Base-by-base conservation (phyloP, 2,113 vertebrate species). In the Sciurus niger region DNA sequence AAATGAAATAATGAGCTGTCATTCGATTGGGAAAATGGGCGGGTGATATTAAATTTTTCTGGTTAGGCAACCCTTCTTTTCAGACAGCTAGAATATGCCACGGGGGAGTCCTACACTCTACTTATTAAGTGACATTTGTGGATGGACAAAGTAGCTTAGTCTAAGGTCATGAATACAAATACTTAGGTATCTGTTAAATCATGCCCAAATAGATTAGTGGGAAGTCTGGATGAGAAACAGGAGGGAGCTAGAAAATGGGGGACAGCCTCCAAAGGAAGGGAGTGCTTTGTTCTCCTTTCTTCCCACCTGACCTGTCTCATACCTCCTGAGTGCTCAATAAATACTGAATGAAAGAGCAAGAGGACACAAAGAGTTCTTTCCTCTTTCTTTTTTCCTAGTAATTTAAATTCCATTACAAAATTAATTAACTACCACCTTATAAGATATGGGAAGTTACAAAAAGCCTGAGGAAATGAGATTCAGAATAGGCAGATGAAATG, bases 81-180 rank as follows among this genome's bases (percentile, higher is more conserved):
- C 32, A 68, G 37, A 73, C 0, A 65, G 6, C 20, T 84, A 16
- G 6, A 68, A 0, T 46, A 6, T 28, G 14, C 28, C 32, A 13
- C 9, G 20, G 24, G 34, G 20, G 20, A 70, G 8, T 58, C 34
- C 0, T 24, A 22, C 13, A 48, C 3, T 28, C 12, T 40, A 4
- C 5, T 72, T 22, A 51, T 89, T 40, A 77, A 88, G 40, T 70
- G 0, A 40, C 4, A 65, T 28, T 90, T 95, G 43, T 58, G 51
- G 25, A 68, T 94, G 84, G n/a, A 68, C 82, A 96, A 53, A 73
- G 22, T 8, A 80, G 16, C 90, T 80, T 91, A 85, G 24, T 77
- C 37, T 72, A 60, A 78, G 34, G 17, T 53, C 65, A 55, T 58
- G 91, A 96, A 63, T 85, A 79, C 37, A 73, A 48, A 79, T 63